Base-by-base conservation (phyloP, 2,113 vertebrate genomes). In the Onychostruthus taczanowskii region DNA sequence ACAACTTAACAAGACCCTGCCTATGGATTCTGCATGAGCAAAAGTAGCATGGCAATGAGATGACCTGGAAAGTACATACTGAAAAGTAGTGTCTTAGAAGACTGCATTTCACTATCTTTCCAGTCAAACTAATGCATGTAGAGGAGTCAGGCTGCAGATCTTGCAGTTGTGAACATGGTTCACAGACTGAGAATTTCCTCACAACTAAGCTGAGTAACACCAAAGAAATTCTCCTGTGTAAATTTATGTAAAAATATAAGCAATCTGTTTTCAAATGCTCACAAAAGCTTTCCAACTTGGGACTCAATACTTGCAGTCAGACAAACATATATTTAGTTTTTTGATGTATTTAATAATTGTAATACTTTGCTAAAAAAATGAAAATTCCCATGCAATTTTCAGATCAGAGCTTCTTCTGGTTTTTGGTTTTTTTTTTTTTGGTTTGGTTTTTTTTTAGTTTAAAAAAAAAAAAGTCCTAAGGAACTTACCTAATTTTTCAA, bases 401-500 rank as follows among this genome's bases (percentile, higher is more conserved):
- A 76, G 62, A 58, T 55, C 13, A 46, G 17, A 22, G 20, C 5
- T 58, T 8, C 31, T 75, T 61, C 14, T 39, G 11, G 11, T 11
- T 39, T 39, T 39, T 39, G 39, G 11, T 39, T 39, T 39, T 10
- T 39, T 39, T 39, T 39, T 39, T 39, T 39, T 39, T 39, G 10
- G 39, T 39, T 39, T 77, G 6, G 1, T 11, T 17, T 23, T 47
- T 8, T 41, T 52, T 47, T 30, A n/a, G n/a, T n/a, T n/a, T n/a
- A n/a, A n/a, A 3, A 5, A 27, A 78, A 87, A 49, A 39, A 63
- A 87, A 52, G 61, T 26, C 39, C 58, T 55, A 28, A 93, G 27
- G 49, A 53, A 74, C 96, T 98, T 95, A 99, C 99, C 99, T 94
- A 99, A 97, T 98, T 99, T 99, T 88, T 97, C 95, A 88, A 99